Evolutionary conservation across 2,797 vertebrate species (phyloP), one percentile per base, ranked within the genome.

Genomic region (Buceros bicornis): DNA sequence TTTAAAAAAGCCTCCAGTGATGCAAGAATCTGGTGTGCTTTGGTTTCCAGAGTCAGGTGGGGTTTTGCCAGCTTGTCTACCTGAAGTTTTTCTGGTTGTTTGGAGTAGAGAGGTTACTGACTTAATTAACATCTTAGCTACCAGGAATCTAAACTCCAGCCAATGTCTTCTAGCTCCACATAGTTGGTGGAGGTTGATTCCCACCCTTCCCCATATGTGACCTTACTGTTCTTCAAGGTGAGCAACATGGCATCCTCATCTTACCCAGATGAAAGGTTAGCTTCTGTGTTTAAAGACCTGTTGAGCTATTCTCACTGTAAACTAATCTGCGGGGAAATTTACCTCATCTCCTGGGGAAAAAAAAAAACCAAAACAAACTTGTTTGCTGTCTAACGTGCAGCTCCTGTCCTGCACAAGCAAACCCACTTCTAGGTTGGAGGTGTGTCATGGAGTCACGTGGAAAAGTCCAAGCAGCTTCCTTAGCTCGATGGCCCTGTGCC

Each of bases 381-480:
- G 56, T 64, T 42, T 82, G 7, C 67, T 93, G 16, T 50, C 62
- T 69, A 22, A 50, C 60, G 60, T 69, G 62, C 60, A 77, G 58
- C 70, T 94, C 35, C 48, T 69, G 35, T 56, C 48, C 33, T 7
- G 7, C 48, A 29, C 40, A 51, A 48, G 43, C 12, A 83, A 69
- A 93, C 5, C 20, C 37, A 3, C 70, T 70, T 66, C 5, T 10
- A 60, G 56, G 31, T 17, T 76, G 53, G 33, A 88, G 57, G 33
- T 84, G 61, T 37, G 54, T 94, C 42, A 8, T 53, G 61, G 76
- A 91, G 71, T 51, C 85, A 53, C 31, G 25, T 24, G 87, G 74
- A 61, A 87, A 87, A 94, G 85, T 48, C 82, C 54, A 57, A 82
- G 37, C 42, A 69, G 22, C 60, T 74, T 83, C 84, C 89, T 89